Conservation (phyloP, 2,113 vertebrate species). For the Limanda limanda region DNA sequence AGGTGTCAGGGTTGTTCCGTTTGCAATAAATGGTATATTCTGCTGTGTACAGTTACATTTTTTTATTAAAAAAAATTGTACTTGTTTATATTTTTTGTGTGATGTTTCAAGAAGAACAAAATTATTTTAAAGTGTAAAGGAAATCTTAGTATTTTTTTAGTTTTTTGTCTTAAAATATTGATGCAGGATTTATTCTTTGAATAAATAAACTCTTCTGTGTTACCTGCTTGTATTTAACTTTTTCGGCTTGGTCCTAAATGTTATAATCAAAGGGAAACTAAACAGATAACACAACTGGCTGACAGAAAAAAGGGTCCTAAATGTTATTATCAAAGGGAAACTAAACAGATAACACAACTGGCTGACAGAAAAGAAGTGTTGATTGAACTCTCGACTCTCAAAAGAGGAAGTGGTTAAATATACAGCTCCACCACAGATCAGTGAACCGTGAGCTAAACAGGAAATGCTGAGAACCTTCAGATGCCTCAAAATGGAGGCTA, state of each 20-base stretch:
- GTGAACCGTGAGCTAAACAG: conserved; percentile 18
- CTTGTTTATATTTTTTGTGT: conserved; percentile 83
- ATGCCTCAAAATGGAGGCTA: conserved; percentile 5
- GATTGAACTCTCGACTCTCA: neutral
- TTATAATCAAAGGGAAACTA: neutral
- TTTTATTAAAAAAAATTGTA: conserved; percentile 75
- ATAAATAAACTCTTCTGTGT: conserved; percentile 75
- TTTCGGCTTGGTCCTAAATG: no score
- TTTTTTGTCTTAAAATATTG: conserved; percentile 77
- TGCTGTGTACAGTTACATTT: conserved; percentile 86
- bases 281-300: neutral
- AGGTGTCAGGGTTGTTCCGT: conserved; percentile 79
- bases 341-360: neutral
- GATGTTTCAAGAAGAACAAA: conserved; percentile 83
- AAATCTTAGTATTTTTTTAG: conserved; percentile 79
- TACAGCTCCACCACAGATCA: conserved; percentile 24
- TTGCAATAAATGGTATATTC: conserved; percentile 83
- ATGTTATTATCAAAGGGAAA: neutral
- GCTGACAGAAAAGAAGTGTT: neutral
- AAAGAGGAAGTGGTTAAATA: conserved; percentile 63
- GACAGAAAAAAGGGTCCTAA: no score
- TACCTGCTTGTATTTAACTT: conserved; percentile 10
- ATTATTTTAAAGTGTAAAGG: conserved; percentile 81
- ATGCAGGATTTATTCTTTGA: conserved; percentile 82
- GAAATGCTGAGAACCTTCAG: conserved; percentile 18